Conservation (phyloP, 1,140 invertebrate genomes). For the Drosophila grimshawi region DNA sequence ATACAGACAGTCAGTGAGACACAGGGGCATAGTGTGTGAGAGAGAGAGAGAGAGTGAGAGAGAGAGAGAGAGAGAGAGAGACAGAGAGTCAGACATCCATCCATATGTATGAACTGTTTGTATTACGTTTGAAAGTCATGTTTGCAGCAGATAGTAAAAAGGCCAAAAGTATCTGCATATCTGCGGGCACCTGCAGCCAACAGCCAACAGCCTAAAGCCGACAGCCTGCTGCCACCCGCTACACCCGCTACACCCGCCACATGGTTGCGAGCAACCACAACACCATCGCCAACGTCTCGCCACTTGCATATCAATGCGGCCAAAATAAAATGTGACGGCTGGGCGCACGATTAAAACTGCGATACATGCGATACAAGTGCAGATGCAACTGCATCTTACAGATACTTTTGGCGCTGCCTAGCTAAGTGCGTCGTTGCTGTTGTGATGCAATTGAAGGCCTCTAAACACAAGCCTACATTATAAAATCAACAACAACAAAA, state of each 20-base stretch:
- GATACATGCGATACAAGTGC: constrained; percentile 64
- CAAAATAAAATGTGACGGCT: constrained; percentile 74
- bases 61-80: constrained; percentile 5
- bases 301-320: constrained; percentile 77
- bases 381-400: constrained; percentile 60
- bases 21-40: neutral
- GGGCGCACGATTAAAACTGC: constrained; percentile 72
- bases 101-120: constrained; percentile 74
- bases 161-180: constrained; percentile 60
- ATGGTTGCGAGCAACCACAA: constrained; percentile 1
- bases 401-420: constrained; percentile 43
- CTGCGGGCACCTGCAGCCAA: constrained; percentile 52
- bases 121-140: constrained; percentile 83
- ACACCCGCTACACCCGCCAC: neutral
- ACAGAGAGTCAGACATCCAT: constrained; percentile 32
- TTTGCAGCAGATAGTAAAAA: constrained; percentile 57
- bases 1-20: constrained; percentile 21
- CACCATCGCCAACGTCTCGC: constrained; percentile 51
- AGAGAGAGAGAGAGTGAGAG: constrained; percentile 11
- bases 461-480: constrained; percentile 48
- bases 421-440: constrained; percentile 46
- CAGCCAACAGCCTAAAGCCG: constrained; percentile 3
- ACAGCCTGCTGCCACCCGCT: constrained; percentile 8
- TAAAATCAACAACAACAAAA: constrained; percentile 61
- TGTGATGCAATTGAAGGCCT: constrained; percentile 67